A percentile compares a stretch with the other conserved stretches of the same genome.
Evolutionary conservation across 2,888 invertebrate genomes (phyloP).

Genomic region (Dasysyrphus tricinctus): DNA sequence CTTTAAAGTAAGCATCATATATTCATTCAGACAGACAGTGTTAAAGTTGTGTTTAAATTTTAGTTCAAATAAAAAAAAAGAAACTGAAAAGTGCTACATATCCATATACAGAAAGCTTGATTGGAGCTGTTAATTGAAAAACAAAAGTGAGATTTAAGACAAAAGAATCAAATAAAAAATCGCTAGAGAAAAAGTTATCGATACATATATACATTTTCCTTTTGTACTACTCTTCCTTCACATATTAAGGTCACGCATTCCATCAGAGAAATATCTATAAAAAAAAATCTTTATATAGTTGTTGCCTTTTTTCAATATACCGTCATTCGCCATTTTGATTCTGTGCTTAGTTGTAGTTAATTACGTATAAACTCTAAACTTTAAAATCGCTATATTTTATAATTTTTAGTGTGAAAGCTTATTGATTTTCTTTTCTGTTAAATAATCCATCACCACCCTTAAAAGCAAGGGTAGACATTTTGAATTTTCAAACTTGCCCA

Average conservation of each 20-base stretch:
- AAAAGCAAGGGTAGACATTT: conserved; percentile 35
- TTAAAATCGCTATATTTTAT: conserved; percentile 18
- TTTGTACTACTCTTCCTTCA: conserved; percentile 59
- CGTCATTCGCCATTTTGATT: conserved; percentile 61
- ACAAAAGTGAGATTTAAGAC: conserved; percentile 70
- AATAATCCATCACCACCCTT: background rate
- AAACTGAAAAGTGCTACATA: conserved; percentile 27
- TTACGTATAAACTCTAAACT: background rate
- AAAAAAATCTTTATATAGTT: conserved; percentile 45
- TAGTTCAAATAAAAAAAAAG: conserved; percentile 18
- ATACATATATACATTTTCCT: conserved; percentile 65
- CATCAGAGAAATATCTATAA: conserved; percentile 53
- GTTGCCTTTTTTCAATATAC: conserved; percentile 44
- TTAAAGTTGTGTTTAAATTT: conserved; percentile 55
- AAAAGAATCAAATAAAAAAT: conserved; percentile 47
- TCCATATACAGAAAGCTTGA: conserved; percentile 31
- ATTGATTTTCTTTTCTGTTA: conserved; percentile 42
- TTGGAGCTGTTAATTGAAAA: conserved; percentile 71
- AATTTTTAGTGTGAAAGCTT: conserved; percentile 59
- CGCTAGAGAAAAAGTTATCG: conserved; percentile 60
- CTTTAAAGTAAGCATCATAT: conserved; percentile 20
- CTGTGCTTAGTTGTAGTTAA: conserved; percentile 70
- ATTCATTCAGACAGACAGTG: conserved; percentile 39
- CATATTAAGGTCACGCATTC: conserved; percentile 75
- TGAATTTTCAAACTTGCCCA: conserved; percentile 67